Conservation (phyloP, 1,140 invertebrate species). For the Pseudomyrmex gracilis region DNA sequence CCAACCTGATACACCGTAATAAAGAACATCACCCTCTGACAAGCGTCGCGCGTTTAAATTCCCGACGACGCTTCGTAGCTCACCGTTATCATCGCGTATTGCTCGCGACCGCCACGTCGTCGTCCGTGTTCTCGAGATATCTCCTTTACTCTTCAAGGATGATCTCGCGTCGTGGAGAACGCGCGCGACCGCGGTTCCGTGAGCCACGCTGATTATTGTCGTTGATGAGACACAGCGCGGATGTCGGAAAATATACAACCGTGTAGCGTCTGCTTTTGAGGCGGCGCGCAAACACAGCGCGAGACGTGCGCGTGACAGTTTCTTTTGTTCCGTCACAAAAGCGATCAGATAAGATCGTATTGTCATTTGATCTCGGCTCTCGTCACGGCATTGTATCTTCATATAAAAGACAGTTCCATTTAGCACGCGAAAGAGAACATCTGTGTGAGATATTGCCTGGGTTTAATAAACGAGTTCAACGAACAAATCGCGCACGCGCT, state of each 20-base stretch:
- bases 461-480: conserved; percentile 43
- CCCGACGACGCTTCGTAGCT: conserved; percentile 29
- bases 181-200: background rate
- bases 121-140: background rate
- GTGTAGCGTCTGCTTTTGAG: too few relatives aligned
- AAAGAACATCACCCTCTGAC: conserved; percentile 56
- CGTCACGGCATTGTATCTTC: conserved; percentile 11
- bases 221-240: background rate
- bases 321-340: background rate
- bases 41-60: conserved; percentile 40
- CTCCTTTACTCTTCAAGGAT: background rate
- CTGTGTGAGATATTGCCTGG: conserved; percentile 10
- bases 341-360: conserved; percentile 11
- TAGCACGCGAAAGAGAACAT: background rate
- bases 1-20: conserved; percentile 62
- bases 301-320: background rate
- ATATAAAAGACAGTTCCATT: background rate
- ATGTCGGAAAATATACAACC: background rate
- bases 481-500: conserved; percentile 14
- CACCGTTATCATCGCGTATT: conserved; percentile 34
- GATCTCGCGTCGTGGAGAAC: background rate
- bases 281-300: background rate
- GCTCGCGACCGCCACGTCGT: conserved; percentile 15
- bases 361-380: conserved; percentile 25
- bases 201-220: conserved; percentile 11